phyloP scores from a whole-genome alignment of 2,113 vertebrate genomes.

The Passer domesticus region DNA sequence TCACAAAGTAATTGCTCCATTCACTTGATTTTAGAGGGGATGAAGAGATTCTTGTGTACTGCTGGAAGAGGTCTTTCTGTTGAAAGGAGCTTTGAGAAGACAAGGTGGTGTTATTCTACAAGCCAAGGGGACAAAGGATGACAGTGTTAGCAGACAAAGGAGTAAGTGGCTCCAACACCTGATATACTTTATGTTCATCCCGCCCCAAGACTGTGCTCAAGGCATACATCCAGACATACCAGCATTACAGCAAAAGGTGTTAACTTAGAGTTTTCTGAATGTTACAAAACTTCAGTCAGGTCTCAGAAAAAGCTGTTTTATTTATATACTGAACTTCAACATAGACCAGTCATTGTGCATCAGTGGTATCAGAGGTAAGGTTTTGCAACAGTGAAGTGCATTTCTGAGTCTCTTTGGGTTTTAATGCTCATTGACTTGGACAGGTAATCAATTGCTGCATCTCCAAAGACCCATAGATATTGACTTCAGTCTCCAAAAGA shows the following conservation, averaged over 20 bases:
- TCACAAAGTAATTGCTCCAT: not conserved
- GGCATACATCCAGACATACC: not conserved
- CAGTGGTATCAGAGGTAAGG: constrained; percentile 28
- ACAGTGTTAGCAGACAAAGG: not conserved
- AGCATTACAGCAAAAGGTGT: not conserved
- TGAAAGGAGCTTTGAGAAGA: not conserved
- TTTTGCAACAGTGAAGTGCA: constrained; percentile 9
- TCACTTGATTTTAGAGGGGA: not conserved
- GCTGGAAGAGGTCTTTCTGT: not conserved
- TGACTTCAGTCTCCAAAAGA: constrained; percentile 73
- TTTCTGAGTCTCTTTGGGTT: constrained; percentile 68
- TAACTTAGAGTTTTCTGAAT: not conserved
- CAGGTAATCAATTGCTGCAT: constrained; percentile 77
- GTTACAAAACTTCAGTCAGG: not conserved
- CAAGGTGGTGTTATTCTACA: not conserved
- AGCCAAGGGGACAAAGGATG: not conserved
- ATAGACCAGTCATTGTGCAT: not conserved
- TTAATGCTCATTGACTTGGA: constrained; percentile 74
- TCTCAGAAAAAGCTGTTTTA: constrained; percentile 5
- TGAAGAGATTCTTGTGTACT: not conserved
- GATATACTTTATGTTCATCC: not conserved
- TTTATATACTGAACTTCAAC: not conserved
- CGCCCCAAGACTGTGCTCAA: not conserved
- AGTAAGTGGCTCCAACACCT: not conserved
- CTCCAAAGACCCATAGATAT: constrained; percentile 74